A percentile compares a stretch with the other conserved stretches of the same genome.
Evolutionary conservation across 2,113 vertebrate species (phyloP).

Genomic region (Zosterops pallidus): DNA sequence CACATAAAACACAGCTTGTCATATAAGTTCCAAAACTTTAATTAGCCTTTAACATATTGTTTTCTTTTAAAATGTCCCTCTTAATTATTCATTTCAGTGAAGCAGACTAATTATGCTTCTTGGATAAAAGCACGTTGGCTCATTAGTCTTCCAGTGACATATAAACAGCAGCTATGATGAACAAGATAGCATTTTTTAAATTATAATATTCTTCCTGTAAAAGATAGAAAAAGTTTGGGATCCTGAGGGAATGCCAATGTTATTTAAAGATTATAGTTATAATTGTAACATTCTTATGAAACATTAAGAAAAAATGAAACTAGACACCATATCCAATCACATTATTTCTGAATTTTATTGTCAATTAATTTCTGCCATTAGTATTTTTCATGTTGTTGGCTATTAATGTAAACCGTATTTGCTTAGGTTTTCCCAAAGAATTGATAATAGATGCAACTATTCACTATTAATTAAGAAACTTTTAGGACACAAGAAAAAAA

Average conservation of each 20-base stretch:
- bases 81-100: slow-evolving; percentile 35
- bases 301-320: neutral
- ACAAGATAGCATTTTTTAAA: neutral
- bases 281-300: neutral
- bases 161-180: neutral
- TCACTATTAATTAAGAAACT: neutral
- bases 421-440: neutral
- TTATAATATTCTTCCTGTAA: neutral
- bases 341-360: neutral
- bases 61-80: slow-evolving; percentile 4
- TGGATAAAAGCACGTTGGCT: slow-evolving; percentile 19
- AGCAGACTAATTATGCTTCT: slow-evolving; percentile 29
- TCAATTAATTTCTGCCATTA: neutral
- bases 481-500: neutral
- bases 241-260: neutral
- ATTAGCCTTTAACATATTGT: slow-evolving; percentile 11
- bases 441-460: neutral
- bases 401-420: neutral
- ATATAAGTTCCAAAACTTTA: neutral
- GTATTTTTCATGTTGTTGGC: neutral
- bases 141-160: slow-evolving; percentile 18
- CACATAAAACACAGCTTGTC: neutral
- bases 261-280: neutral
- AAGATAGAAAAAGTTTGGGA: neutral
- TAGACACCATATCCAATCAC: neutral